phyloP scores from a whole-genome alignment of 2,888 invertebrate genomes.

The Spicauda simplicius region DNA sequence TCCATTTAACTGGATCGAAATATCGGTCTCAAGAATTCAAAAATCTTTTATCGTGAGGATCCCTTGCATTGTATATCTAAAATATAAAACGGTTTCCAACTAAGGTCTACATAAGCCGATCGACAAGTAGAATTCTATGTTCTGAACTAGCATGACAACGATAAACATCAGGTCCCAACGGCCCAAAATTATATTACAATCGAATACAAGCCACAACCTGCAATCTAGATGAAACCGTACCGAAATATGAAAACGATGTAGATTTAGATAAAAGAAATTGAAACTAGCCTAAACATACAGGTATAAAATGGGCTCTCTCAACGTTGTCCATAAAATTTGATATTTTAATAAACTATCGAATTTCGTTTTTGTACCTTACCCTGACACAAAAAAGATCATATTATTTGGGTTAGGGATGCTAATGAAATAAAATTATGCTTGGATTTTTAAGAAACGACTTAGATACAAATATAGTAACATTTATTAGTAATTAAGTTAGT shows the following conservation, averaged over 20 bases:
- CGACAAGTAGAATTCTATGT: not conserved
- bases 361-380: not conserved
- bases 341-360: not conserved
- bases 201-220: slow-evolving; percentile 1
- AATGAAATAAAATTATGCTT: not conserved
- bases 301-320: not conserved
- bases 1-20: too few relatives aligned
- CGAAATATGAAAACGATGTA: slow-evolving; percentile 21
- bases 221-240: slow-evolving; percentile 4
- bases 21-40: too few relatives aligned
- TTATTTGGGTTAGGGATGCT: not conserved
- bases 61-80: too few relatives aligned
- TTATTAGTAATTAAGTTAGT: too few relatives aligned
- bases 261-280: slow-evolving; percentile 28
- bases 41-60: too few relatives aligned
- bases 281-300: not conserved
- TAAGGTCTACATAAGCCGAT: not conserved
- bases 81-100: not conserved
- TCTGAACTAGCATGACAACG: not conserved
- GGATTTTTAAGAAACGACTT: too few relatives aligned
- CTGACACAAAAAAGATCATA: not conserved
- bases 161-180: not conserved
- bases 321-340: not conserved
- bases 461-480: too few relatives aligned
- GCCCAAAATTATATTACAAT: slow-evolving; percentile 5